phyloP scores from a whole-genome alignment of 2,888 invertebrate species.

The Orchesella flavescens region DNA sequence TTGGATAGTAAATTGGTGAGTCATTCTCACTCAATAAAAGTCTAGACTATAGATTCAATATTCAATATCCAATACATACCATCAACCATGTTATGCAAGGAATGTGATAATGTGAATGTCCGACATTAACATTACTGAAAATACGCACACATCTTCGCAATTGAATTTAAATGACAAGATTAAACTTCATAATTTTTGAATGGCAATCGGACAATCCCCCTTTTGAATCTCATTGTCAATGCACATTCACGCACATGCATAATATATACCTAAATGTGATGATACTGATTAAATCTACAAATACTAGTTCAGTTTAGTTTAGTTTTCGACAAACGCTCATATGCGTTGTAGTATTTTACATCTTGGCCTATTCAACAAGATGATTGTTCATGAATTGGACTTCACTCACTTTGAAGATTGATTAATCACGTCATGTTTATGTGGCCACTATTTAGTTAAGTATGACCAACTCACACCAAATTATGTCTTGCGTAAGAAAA shows the following conservation, averaged over 20 bases:
- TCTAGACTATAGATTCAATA: too few species aligned
- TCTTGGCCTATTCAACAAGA: background rate
- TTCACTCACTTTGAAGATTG: background rate
- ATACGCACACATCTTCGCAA: background rate
- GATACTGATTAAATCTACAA: background rate
- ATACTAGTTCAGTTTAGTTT: background rate
- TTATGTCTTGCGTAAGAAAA: slow-evolving; percentile 15
- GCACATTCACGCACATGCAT: too few species aligned
- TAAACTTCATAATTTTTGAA: slow-evolving; percentile 5
- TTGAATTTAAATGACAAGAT: slow-evolving; percentile 10
- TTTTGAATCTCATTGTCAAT: background rate
- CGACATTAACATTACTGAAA: too few species aligned
- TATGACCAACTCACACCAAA: background rate
- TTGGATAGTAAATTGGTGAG: too few species aligned
- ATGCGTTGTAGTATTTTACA: background rate
- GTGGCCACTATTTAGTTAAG: slow-evolving; percentile 13
- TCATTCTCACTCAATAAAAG: too few species aligned
- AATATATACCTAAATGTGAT: too few species aligned
- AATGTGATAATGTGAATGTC: too few species aligned
- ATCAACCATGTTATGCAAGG: too few species aligned
- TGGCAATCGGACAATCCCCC: background rate
- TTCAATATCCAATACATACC: too few species aligned
- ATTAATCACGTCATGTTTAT: slow-evolving; percentile 27
- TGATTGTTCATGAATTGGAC: too few species aligned
- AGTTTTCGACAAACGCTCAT: background rate